phyloP scores from a whole-genome alignment of 2,888 invertebrate genomes.

The Drosophila dives region DNA sequence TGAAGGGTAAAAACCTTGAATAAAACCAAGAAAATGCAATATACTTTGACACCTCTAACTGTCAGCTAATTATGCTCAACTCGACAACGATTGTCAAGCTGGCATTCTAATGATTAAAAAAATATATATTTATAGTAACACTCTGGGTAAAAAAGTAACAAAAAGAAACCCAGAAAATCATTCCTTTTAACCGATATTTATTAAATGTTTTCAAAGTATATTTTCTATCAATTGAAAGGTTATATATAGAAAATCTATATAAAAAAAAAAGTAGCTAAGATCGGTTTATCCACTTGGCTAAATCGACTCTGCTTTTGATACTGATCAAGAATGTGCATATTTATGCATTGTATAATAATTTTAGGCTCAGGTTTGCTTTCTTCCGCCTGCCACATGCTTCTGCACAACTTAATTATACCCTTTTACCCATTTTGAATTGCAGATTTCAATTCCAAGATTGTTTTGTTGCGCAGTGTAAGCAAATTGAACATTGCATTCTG shows the following conservation, averaged over 20 bases:
- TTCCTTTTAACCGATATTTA: background rate
- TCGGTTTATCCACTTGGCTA: background rate
- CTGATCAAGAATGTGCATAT: background rate
- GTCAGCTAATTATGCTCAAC: background rate
- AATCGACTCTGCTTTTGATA: background rate
- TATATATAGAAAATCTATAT: background rate
- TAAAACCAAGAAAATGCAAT: background rate
- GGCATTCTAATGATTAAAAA: background rate
- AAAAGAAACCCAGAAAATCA: background rate
- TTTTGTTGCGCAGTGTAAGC: constrained; percentile 10
- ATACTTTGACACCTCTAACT: background rate
- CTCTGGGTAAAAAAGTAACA: background rate
- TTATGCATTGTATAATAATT: background rate
- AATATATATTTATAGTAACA: background rate
- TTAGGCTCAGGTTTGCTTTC: background rate
- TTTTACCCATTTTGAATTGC: background rate
- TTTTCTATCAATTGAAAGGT: background rate
- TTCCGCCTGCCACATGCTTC: too few species aligned
- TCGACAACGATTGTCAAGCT: background rate
- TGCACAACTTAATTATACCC: background rate
- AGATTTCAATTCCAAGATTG: background rate
- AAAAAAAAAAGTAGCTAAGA: background rate
- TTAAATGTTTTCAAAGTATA: background rate
- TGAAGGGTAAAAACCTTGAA: background rate
- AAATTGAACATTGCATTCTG: constrained; percentile 3